Percentiles rank a stretch among this genome's conserved stretches.
Evolutionary conservation across 2,888 invertebrate species (phyloP).

Genomic region (Heliconius aoede): DNA sequence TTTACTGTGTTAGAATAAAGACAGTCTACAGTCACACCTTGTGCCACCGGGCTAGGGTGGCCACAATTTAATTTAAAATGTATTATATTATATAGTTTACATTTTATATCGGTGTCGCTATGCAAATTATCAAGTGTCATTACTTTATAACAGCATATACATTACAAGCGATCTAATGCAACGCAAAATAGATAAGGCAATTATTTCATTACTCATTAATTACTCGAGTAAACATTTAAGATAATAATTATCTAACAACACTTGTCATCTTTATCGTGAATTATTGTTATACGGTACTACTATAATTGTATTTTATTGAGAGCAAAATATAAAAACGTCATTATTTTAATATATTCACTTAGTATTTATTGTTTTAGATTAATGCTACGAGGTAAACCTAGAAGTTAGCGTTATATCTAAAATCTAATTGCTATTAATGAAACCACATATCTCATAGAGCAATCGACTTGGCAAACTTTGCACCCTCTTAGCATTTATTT

Average conservation of each 20-base stretch:
- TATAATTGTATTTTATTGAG: constrained; percentile 10
- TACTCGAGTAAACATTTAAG: constrained; percentile 54
- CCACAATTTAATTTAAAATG: too few relatives aligned
- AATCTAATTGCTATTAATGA: neutral
- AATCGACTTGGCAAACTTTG: constrained; percentile 26
- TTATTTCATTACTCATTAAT: constrained; percentile 71
- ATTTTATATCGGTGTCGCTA: constrained; percentile 5
- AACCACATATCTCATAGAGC: neutral
- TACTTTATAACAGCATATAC: constrained; percentile 30
- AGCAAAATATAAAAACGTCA: constrained; percentile 2
- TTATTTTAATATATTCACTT: constrained; percentile 10
- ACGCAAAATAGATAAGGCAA: constrained; percentile 60
- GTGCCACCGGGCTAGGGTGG: too few relatives aligned
- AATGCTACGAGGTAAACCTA: too few relatives aligned
- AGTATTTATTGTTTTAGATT: too few relatives aligned
- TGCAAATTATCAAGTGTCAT: constrained; percentile 10
- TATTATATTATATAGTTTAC: neutral
- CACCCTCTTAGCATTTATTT: constrained; percentile 22
- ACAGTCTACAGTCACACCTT: too few relatives aligned
- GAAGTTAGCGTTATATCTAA: too few relatives aligned
- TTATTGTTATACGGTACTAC: constrained; percentile 31
- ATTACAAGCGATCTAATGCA: constrained; percentile 46
- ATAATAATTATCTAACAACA: constrained; percentile 53
- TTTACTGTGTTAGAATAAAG: too few relatives aligned
- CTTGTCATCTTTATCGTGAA: constrained; percentile 50